These are phyloP conservation scores for Machimus atricapillus DNA, from an alignment of 2,888 invertebrate species.

Conservation along the genomic window DNA sequence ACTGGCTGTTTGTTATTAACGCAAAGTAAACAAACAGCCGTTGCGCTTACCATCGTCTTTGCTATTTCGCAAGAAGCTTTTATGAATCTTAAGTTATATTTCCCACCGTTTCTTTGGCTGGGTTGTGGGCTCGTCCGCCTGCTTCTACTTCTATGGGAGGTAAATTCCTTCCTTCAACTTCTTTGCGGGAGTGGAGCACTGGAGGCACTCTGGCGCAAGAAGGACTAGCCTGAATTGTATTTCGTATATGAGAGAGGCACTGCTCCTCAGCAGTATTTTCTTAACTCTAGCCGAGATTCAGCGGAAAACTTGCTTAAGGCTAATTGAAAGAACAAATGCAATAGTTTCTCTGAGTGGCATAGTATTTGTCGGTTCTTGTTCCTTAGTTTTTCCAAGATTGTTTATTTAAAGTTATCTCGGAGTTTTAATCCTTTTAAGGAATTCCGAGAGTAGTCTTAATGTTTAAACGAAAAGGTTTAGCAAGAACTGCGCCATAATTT, in stretches of 20 bases:
- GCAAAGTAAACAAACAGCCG: neutral
- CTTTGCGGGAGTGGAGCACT: neutral
- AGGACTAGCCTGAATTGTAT: neutral
- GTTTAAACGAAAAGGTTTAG: neutral
- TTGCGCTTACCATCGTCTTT: neutral
- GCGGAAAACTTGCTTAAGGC: neutral
- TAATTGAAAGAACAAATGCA: neutral
- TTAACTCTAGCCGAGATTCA: neutral
- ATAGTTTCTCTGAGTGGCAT: neutral
- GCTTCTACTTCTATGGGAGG: neutral
- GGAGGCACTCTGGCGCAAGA: neutral
- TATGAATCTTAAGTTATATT: neutral
- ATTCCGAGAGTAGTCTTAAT: neutral
- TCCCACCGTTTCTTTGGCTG: neutral
- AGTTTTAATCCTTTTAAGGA: neutral
- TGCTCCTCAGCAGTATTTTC: neutral
- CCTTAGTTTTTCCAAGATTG: neutral
- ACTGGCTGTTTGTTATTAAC: neutral
- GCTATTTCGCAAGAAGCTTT: neutral
- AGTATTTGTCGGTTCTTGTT: neutral
- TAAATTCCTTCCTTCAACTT: neutral
- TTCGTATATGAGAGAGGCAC: neutral
- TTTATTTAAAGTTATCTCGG: neutral
- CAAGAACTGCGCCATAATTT: neutral
- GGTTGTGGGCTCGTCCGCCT: neutral